Evolutionary conservation across 2,888 invertebrate genomes (phyloP), one percentile per base, ranked within the genome.

Genomic region (Ceratothoa steindachneri): DNA sequence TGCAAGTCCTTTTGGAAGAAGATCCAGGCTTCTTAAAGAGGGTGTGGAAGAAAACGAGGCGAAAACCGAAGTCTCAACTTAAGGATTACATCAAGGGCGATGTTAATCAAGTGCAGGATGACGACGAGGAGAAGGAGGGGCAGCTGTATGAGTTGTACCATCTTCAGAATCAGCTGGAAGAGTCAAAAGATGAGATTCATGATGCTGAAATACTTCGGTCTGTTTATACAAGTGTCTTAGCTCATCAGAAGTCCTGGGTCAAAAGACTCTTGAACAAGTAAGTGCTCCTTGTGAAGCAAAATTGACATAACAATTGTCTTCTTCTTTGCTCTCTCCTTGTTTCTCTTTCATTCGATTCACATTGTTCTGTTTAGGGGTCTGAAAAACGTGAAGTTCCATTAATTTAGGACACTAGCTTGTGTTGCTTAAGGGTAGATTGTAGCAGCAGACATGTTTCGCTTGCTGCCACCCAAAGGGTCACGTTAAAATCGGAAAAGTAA

Each of bases 141-240:
- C 41, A 41, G 41, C 15, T 41, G 41, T 5, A 41, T 15, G 41
- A 41, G 41, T 41, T 41, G 41, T 41, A 41, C 41, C 15, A 41
- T 15, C 41, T 41, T 15, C 41, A 41, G 41, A 41, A 41, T 41
- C 41, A 5, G 5, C 41, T 41, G 24, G 70, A 70, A 84, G 92
- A 92, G 84, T 87, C 88, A 28, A 85, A 88, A 82, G 93, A 93
- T 85, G 92, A 93, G 84, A 84, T 86, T 24, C 87, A 89, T 82
- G 92, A 92, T 83, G 87, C 87, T 1, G 89, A 90, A 83, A 88
- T 92, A 66, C 88, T 91, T 81, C 88, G 87, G 60, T 91, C 93
- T 12, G 90, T 93, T 55, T 87, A 89, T 72, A 86, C 87, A 65
- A 92, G 92, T 73, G 88, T 93, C 87, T 86, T 86, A 67, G 88